Evolutionary conservation across 2,113 vertebrate genomes (phyloP).

Genomic region (Pagrus major): DNA sequence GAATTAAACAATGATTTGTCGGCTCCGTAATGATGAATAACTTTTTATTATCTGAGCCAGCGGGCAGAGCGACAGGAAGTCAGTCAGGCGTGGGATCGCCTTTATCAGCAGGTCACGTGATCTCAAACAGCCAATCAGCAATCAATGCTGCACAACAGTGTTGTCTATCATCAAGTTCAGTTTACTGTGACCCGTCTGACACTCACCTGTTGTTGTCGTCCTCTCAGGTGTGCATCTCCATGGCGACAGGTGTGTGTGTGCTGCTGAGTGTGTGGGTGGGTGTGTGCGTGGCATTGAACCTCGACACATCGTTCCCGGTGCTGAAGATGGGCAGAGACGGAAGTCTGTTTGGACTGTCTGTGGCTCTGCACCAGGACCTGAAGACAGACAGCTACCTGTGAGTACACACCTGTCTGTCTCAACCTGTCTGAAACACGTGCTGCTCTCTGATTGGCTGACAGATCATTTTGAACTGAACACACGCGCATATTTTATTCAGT

Average conservation of each 20-base stretch:
- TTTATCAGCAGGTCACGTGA: no score
- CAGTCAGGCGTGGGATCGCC: no score
- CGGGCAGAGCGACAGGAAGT: no score
- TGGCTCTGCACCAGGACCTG: conserved; percentile 68
- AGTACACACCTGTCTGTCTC: conserved; percentile 32
- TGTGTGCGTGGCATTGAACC: conserved; percentile 46
- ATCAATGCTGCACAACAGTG: no score
- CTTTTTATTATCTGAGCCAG: no score
- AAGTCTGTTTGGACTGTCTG: conserved; percentile 74
- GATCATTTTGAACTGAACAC: no score
- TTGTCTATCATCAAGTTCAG: not conserved
- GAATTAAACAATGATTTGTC: no score
- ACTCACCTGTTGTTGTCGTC: not conserved
- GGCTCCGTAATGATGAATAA: no score
- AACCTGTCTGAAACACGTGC: not conserved
- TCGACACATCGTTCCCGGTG: conserved; percentile 70
- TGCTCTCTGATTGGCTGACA: not conserved
- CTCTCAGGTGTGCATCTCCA: conserved; percentile 47
- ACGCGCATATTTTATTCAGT: no score
- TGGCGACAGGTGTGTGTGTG: conserved; percentile 45
- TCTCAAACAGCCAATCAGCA: no score
- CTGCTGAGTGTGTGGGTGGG: conserved; percentile 21
- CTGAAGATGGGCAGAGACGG: conserved; percentile 50
- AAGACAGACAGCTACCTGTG: conserved; percentile 50
- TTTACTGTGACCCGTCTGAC: no score